Evolutionary conservation across 2,113 vertebrate genomes (phyloP).

Genomic region (Sardina pilchardus): DNA sequence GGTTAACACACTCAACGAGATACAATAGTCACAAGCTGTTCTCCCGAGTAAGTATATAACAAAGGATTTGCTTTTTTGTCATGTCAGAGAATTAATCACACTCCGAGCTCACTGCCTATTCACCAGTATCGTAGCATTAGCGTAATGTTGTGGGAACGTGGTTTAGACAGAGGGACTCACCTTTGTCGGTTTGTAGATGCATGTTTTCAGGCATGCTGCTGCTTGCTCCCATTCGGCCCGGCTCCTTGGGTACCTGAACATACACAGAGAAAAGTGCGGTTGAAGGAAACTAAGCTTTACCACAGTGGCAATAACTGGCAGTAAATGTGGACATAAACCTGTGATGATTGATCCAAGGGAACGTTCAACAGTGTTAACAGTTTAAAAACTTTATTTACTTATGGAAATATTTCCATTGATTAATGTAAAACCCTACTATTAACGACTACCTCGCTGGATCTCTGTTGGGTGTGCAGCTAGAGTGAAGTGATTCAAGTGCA

Average conservation of each 20-base stretch:
- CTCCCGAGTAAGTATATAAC: not conserved
- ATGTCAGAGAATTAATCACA: not conserved
- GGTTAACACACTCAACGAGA: not conserved
- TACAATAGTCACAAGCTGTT: not conserved
- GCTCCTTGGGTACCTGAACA: slow-evolving; percentile 72
- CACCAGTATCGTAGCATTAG: not conserved
- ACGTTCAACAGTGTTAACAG: not conserved
- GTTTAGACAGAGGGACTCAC: not conserved
- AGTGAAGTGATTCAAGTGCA: not conserved
- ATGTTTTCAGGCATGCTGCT: slow-evolving; percentile 71
- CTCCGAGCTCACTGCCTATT: not conserved
- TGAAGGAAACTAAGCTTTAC: not conserved
- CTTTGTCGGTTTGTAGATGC: slow-evolving; percentile 69
- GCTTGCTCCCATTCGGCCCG: slow-evolving; percentile 63
- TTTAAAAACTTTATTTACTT: not conserved
- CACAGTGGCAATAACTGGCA: not conserved
- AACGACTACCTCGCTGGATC: not conserved
- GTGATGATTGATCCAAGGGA: not conserved
- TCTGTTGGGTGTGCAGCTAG: not conserved
- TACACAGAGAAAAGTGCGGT: slow-evolving; percentile 36
- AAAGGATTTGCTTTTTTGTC: not conserved
- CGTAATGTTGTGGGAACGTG: not conserved
- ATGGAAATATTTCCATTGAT: not conserved
- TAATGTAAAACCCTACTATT: not conserved
- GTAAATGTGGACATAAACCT: not conserved